These are phyloP conservation scores for Cololabis saira DNA, from an alignment of 2,113 vertebrate species.

Conservation along the genomic window DNA sequence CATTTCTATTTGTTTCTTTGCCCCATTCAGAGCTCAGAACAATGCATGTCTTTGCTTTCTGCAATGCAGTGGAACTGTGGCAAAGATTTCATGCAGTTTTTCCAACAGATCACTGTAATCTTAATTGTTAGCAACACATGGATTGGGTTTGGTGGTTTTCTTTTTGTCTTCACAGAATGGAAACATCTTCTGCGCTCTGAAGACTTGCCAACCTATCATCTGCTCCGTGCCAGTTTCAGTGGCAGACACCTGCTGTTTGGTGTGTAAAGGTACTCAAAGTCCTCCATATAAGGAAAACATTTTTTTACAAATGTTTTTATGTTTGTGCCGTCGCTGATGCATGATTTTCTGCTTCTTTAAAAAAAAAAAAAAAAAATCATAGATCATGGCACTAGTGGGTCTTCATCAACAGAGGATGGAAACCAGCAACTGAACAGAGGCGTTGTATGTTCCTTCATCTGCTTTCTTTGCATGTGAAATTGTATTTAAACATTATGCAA, in stretches of 20 bases:
- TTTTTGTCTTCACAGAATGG: conserved; percentile 83
- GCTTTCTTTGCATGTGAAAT: neutral
- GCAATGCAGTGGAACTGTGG: neutral
- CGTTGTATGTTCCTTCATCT: conserved; percentile 81
- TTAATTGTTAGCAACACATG: neutral
- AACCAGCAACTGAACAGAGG: conserved; percentile 85
- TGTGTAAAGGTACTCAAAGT: conserved; percentile 88
- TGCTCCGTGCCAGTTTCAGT: conserved; percentile 84
- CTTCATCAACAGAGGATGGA: conserved; percentile 80
- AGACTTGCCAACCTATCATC: conserved; percentile 87
- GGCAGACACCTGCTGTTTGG: conserved; percentile 89
- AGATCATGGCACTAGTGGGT: conserved; percentile 72
- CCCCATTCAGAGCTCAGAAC: neutral
- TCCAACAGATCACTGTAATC: neutral
- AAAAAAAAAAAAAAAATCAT: too few relatives aligned
- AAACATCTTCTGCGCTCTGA: conserved; percentile 93
- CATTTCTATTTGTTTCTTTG: neutral
- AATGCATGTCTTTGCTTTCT: neutral
- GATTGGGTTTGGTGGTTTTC: neutral
- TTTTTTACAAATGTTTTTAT: too few relatives aligned
- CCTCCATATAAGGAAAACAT: conserved; percentile 6
- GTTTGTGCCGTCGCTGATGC: neutral
- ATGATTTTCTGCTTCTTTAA: neutral
- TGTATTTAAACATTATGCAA: conserved; percentile 1
- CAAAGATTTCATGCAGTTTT: neutral